phyloP scores from a whole-genome alignment of 2,888 invertebrate genomes.

The Galeopsomyia nigrocyanea region DNA sequence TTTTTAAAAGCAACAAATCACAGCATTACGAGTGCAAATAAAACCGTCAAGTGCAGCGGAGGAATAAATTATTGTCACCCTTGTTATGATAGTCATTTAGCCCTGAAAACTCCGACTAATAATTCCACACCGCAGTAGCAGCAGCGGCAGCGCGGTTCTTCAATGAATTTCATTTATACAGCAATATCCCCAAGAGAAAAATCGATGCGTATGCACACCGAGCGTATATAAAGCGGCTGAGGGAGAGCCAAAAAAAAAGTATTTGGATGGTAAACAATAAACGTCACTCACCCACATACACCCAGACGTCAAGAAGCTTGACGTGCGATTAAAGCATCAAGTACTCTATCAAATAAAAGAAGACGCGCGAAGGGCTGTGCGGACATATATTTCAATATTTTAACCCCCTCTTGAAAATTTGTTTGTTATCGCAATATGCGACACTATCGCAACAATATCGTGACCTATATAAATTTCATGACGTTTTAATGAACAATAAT shows the following conservation, averaged over 20 bases:
- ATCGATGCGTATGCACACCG: not conserved
- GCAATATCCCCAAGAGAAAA: not conserved
- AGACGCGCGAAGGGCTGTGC: not conserved
- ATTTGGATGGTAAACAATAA: slow-evolving; percentile 4
- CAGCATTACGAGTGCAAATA: too few relatives aligned
- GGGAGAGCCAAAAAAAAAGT: not conserved
- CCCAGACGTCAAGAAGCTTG: not conserved
- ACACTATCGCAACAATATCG: too few relatives aligned
- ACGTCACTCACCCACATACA: not conserved
- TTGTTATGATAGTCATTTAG: too few relatives aligned
- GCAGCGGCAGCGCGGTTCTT: not conserved
- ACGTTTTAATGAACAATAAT: not conserved
- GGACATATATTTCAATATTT: slow-evolving; percentile 17
- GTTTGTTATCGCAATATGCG: not conserved
- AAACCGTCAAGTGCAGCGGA: too few relatives aligned
- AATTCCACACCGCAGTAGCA: not conserved
- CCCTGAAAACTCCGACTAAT: not conserved
- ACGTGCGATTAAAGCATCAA: not conserved
- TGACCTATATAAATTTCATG: slow-evolving; percentile 1
- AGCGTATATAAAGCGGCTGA: not conserved
- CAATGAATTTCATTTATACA: slow-evolving; percentile 6
- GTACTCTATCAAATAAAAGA: not conserved
- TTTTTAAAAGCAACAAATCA: too few relatives aligned
- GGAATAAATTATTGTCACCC: too few relatives aligned
- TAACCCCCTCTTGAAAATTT: not conserved